Conservation (phyloP, 1,140 invertebrate species). For the Drosophila kohkoa region DNA sequence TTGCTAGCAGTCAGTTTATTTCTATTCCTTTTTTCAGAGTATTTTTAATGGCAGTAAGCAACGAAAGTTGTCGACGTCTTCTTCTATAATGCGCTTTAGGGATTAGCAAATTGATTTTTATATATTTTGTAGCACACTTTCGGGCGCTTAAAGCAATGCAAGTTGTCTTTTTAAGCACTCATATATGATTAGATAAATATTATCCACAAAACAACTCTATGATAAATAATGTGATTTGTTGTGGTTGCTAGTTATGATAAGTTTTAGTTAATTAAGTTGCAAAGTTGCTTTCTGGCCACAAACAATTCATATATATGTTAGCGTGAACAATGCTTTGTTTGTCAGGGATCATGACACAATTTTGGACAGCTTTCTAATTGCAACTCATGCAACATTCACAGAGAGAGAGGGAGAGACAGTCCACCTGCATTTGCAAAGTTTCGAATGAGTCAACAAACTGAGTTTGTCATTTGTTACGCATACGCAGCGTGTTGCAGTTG, state of each 20-base stretch:
- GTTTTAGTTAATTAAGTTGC: constrained; percentile 8
- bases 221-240: not conserved
- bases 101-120: constrained; percentile 59
- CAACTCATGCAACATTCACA: constrained; percentile 45
- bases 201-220: not conserved
- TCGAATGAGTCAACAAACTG: constrained; percentile 40
- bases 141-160: not conserved
- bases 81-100: constrained; percentile 25
- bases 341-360: constrained; percentile 18
- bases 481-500: constrained; percentile 40
- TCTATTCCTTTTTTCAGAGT: not conserved
- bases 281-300: no score
- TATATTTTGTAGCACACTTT: constrained; percentile 9
- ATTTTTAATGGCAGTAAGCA: constrained; percentile 4
- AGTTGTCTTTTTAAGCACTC: no score
- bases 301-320: no score
- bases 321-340: constrained; percentile 9
- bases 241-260: not conserved
- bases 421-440: constrained; percentile 22
- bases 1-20: constrained; percentile 49
- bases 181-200: no score
- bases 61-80: no score
- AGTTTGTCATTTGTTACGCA: constrained; percentile 47
- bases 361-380: constrained; percentile 47
- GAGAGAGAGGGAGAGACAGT: not conserved